Evolutionary conservation across 2,888 invertebrate species (phyloP).

Genomic region (Idaea biselata): DNA sequence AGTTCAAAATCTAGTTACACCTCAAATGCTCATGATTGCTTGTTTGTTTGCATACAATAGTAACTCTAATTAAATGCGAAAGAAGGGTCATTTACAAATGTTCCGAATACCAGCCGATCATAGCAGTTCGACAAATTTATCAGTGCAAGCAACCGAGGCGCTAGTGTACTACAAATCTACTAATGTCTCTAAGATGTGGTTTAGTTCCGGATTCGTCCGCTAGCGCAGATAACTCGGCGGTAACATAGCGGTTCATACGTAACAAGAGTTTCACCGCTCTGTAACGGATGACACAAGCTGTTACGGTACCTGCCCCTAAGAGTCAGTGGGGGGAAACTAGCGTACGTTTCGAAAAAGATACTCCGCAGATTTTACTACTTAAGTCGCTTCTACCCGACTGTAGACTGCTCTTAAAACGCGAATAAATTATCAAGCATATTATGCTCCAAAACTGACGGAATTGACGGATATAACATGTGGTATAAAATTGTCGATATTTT

Average conservation of each 20-base stretch:
- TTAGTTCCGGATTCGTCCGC: too few species aligned
- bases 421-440: not conserved
- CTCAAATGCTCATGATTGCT: not conserved
- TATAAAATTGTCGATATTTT: not conserved
- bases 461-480: not conserved
- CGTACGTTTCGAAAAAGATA: not conserved
- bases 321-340: conserved; percentile 35
- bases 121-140: conserved; percentile 3
- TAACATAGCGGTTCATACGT: conserved; percentile 69
- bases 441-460: not conserved
- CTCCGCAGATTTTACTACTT: not conserved
- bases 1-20: not conserved
- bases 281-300: conserved; percentile 77
- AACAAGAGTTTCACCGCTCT: conserved; percentile 69
- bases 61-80: conserved; percentile 5
- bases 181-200: too few species aligned
- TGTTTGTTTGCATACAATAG: not conserved
- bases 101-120: conserved; percentile 40
- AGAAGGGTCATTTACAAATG: conserved; percentile 29
- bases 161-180: too few species aligned
- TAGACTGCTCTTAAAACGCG: not conserved
- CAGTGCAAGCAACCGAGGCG: too few species aligned
- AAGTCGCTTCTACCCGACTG: not conserved
- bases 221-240: conserved; percentile 31
- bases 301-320: conserved; percentile 60